Evolutionary conservation across 2,113 vertebrate genomes (phyloP).

Genomic region (Edolisoma coerulescens): DNA sequence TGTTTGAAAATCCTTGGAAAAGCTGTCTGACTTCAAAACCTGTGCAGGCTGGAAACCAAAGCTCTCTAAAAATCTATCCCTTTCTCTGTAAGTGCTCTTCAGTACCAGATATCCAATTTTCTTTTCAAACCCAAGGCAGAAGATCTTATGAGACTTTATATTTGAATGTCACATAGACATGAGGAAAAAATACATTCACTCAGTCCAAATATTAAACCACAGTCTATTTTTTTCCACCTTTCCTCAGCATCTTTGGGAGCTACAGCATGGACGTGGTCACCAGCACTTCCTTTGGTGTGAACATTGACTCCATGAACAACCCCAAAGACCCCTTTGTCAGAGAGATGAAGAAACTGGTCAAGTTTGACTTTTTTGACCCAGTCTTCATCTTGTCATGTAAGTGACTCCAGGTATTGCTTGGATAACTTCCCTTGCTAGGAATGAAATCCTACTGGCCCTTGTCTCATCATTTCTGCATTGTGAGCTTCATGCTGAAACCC

Average conservation of each 20-base stretch:
- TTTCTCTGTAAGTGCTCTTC: not conserved
- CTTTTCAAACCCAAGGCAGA: not conserved
- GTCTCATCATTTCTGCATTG: not conserved
- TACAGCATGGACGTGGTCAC: conserved; percentile 86
- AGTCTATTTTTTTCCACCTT: not conserved
- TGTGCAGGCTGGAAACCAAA: not conserved
- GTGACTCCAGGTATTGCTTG: not conserved
- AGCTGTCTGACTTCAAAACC: not conserved
- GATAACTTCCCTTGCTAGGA: not conserved
- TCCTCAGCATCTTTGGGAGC: conserved; percentile 77
- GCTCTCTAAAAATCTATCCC: not conserved
- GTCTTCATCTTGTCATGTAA: conserved; percentile 60
- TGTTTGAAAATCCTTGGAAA: not conserved
- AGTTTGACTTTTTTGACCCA: conserved; percentile 68
- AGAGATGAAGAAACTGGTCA: conserved; percentile 73
- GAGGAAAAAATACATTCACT: not conserved
- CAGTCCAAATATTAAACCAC: not conserved
- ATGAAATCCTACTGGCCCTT: not conserved
- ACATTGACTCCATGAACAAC: conserved; percentile 83
- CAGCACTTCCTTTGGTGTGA: conserved; percentile 84
- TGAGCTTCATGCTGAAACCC: not conserved
- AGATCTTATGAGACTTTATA: not conserved
- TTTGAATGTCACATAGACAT: not conserved
- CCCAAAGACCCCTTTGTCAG: conserved; percentile 82
- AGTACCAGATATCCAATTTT: not conserved